A percentile compares a stretch with the other conserved stretches of the same genome.
These are phyloP conservation scores for Parazoanthus swiftii DNA, from an alignment of 92 coral and sea anemone genomes.

Conservation along the genomic window DNA sequence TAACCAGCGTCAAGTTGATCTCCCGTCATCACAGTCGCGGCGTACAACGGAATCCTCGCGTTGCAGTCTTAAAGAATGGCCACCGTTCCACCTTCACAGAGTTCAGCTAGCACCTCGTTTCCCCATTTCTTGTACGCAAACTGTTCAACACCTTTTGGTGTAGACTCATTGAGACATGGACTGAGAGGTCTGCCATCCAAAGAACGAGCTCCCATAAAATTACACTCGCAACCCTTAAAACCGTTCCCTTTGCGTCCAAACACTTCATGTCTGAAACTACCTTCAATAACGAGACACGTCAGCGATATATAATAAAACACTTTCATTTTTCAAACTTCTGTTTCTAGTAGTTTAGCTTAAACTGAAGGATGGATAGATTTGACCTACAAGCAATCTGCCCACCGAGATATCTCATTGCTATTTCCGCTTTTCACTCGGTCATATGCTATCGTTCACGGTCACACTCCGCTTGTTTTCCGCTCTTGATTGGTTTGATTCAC, in stretches of 20 bases:
- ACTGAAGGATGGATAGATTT: too few species aligned
- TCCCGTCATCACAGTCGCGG: conserved; percentile 38
- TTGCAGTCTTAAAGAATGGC: conserved; percentile 42
- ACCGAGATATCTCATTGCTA: too few species aligned
- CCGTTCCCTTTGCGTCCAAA: not conserved
- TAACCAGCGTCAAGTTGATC: conserved; percentile 1
- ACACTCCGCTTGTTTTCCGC: too few species aligned
- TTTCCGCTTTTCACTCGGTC: too few species aligned
- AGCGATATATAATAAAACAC: too few species aligned
- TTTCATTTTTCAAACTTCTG: not conserved
- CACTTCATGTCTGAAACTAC: not conserved
- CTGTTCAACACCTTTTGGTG: conserved; percentile 18
- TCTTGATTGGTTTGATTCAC: too few species aligned
- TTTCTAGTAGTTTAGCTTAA: not conserved
- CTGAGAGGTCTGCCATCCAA: not conserved
- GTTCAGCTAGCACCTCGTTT: not conserved
- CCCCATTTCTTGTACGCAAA: not conserved
- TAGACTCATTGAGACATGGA: not conserved
- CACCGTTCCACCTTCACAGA: conserved; percentile 28
- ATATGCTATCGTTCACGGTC: too few species aligned
- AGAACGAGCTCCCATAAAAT: not conserved
- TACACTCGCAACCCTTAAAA: not conserved
- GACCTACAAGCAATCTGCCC: too few species aligned
- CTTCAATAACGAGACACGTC: not conserved
- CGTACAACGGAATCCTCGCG: conserved; percentile 38